These are phyloP conservation scores for Galerucella calmariensis DNA, from an alignment of 2,888 invertebrate genomes.

Conservation along the genomic window DNA sequence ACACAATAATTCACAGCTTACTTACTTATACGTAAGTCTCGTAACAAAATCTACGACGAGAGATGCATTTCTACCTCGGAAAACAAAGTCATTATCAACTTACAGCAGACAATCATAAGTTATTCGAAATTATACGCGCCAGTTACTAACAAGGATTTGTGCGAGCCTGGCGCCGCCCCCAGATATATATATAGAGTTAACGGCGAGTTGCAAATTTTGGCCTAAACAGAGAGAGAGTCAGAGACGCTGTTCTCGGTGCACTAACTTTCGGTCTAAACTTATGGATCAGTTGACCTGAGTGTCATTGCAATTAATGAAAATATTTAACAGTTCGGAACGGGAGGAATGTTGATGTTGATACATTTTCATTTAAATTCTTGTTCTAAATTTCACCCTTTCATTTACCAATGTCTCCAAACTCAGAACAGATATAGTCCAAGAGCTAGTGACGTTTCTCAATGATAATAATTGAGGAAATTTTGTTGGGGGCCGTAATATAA, in stretches of 20 bases:
- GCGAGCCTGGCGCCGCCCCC: constrained; percentile 39
- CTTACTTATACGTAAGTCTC: constrained; percentile 8
- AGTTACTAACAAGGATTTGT: constrained; percentile 54
- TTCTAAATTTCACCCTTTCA: background rate
- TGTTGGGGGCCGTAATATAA: no score
- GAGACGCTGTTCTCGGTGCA: constrained; percentile 15
- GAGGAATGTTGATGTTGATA: constrained; percentile 16
- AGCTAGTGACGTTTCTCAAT: no score
- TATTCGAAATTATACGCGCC: constrained; percentile 54
- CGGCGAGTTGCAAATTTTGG: constrained; percentile 45
- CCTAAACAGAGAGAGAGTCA: constrained; percentile 11
- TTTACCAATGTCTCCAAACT: no score
- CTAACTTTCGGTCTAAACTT: constrained; percentile 2
- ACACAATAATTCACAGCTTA: constrained; percentile 12
- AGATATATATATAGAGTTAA: constrained; percentile 45
- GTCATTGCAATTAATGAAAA: constrained; percentile 29
- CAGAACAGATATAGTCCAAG: no score
- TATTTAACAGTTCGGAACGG: constrained; percentile 19
- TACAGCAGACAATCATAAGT: constrained; percentile 58
- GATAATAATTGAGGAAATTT: no score
- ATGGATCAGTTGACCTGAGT: constrained; percentile 38
- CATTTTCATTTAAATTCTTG: constrained; percentile 6
- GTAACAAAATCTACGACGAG: constrained; percentile 21
- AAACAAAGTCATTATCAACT: constrained; percentile 59
- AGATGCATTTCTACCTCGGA: constrained; percentile 45